These are phyloP conservation scores for Rhopalosiphum padi DNA, from an alignment of 1,140 invertebrate species.

Conservation along the genomic window DNA sequence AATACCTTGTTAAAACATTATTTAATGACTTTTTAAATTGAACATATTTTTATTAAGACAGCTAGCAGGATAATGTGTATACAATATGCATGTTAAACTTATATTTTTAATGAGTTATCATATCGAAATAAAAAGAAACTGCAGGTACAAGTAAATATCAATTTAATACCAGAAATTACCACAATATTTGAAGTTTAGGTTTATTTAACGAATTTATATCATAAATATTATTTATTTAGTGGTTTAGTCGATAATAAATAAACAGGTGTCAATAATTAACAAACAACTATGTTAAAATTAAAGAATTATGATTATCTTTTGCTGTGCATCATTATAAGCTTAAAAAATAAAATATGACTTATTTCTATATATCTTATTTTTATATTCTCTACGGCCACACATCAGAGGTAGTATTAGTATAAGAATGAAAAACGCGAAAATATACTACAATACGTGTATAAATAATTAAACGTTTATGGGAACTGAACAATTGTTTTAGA, in stretches of 20 bases:
- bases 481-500: not conserved
- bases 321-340: not conserved
- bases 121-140: not conserved
- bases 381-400: not conserved
- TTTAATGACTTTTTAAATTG: conserved; percentile 51
- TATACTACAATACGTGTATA: not conserved
- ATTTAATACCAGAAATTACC: not conserved
- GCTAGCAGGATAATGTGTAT: not conserved
- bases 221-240: not conserved
- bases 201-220: not conserved
- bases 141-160: not conserved
- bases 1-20: conserved; percentile 43
- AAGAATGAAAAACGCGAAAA: not conserved
- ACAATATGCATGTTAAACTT: not conserved
- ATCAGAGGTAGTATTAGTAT: not conserved
- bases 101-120: conserved; percentile 34
- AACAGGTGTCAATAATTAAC: not conserved
- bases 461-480: not conserved
- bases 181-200: not conserved
- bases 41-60: conserved; percentile 38
- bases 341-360: not conserved
- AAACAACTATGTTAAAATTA: not conserved
- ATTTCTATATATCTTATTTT: no score
- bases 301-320: not conserved
- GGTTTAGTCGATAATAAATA: not conserved